Evolutionary conservation across 1,140 invertebrate genomes (phyloP), one percentile per base, ranked within the genome.

Genomic region (Drusus annulatus): DNA sequence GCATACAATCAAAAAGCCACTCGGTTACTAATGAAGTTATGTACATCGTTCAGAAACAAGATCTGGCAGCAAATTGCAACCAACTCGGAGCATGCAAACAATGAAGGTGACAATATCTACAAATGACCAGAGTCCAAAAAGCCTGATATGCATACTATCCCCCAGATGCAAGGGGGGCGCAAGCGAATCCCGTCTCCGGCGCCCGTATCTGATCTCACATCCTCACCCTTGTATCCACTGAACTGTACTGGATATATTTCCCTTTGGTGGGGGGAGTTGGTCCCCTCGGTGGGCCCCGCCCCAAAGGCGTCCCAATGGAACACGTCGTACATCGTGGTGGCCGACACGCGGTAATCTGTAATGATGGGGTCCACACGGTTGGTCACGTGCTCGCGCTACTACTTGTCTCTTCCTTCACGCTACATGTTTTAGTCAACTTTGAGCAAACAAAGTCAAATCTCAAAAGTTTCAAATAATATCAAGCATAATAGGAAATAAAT

Each of bases 281-380:
- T 51, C 45, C 16, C 76, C 8, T 78, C 80, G 68, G 79, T 8
- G 36, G 36, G 36, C 36, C 36, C 17, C 17, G 51, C 77, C 58
- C 71, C 80, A 75, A 74, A 76, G 52, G 81, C 83, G 69, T 71
- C 92, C 93, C 93, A 94, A 91, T 93, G 92, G 89, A 94, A 93
- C 84, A 94, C 93, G 90, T 94, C 93, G 89, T 94, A 93, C 92
- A 94, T 94, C 86, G 93, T 94, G 87, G 92, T 91, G 87, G 93
- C 36, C 36, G 36, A 93, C 89, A 93, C 93, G 90, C 91, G 89
- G 88, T 91, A 90, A 92, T 93, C 92, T 93, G 92, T 83, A 91
- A 83, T 77, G 56, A 83, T 76, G 74, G 52, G 50, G 17, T 45
- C 36, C 36, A 45, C 36, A 45, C 36, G 36, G 36, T 45, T 45